Evolutionary conservation across 2,888 invertebrate genomes (phyloP).

Genomic region (Lasioglossum oenotherae): DNA sequence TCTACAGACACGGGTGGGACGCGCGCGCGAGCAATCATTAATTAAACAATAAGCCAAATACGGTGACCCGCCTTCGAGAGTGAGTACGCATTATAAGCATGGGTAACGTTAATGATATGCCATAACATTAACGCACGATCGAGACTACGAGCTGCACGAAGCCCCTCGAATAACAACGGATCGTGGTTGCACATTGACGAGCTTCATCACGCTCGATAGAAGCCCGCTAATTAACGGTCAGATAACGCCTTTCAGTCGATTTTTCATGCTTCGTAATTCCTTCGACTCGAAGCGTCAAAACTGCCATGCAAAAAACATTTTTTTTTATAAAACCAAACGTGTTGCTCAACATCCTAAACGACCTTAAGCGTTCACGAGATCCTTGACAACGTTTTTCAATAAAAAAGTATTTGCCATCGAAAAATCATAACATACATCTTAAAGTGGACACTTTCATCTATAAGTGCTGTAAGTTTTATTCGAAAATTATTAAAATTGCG

Average conservation of each 20-base stretch:
- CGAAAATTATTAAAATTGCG: neutral
- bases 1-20: conserved; percentile 19
- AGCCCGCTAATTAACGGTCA: conserved; percentile 48
- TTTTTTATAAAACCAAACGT: neutral
- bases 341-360: too few relatives aligned
- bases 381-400: neutral
- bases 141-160: conserved; percentile 2
- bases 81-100: conserved; percentile 16
- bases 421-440: neutral
- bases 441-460: neutral
- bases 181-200: conserved; percentile 23
- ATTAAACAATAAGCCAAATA: conserved; percentile 59
- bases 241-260: neutral
- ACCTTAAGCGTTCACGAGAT: too few relatives aligned
- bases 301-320: neutral
- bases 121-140: conserved; percentile 49
- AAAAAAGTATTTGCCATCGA: neutral
- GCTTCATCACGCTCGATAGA: conserved; percentile 26
- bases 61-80: conserved; percentile 35
- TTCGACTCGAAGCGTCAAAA: neutral
- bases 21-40: conserved; percentile 43
- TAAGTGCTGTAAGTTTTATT: neutral
- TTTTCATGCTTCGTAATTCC: neutral
- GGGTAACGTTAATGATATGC: conserved; percentile 50
- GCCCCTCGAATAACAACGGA: conserved; percentile 16